Evolutionary conservation across 2,888 invertebrate genomes (phyloP).

Genomic region (Cryptocheilus praepositus): DNA sequence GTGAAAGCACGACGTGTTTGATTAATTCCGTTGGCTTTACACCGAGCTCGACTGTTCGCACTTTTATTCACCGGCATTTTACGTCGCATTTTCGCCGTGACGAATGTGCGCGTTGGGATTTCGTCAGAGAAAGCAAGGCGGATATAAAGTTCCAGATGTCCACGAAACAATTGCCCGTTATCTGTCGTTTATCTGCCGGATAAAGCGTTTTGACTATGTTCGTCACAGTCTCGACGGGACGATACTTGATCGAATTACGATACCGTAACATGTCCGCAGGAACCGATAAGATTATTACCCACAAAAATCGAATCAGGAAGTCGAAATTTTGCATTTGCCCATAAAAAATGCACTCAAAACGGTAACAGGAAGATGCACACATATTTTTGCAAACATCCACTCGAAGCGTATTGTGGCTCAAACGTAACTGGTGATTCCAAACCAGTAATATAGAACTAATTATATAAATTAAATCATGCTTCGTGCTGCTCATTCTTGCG

Average conservation of each 20-base stretch:
- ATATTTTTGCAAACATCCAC: no score
- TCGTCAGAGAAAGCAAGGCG: neutral
- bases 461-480: no score
- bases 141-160: slow-evolving; percentile 13
- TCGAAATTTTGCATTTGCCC: slow-evolving; percentile 24
- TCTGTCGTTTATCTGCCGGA: slow-evolving; percentile 36
- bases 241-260: slow-evolving; percentile 33
- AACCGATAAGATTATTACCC: slow-evolving; percentile 56
- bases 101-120: slow-evolving; percentile 6
- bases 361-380: neutral
- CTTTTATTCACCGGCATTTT: no score
- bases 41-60: no score
- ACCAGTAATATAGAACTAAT: no score
- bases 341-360: neutral
- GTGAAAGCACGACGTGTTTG: no score
- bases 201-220: slow-evolving; percentile 30
- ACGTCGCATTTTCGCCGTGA: no score
- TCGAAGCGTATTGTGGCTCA: no score
- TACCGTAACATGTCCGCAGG: slow-evolving; percentile 33
- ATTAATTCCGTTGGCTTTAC: no score
- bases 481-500: no score
- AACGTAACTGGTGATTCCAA: no score
- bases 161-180: slow-evolving; percentile 23
- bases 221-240: slow-evolving; percentile 32
- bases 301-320: slow-evolving; percentile 39